phyloP scores from a whole-genome alignment of 2,113 vertebrate species.

The Agelaius phoeniceus region DNA sequence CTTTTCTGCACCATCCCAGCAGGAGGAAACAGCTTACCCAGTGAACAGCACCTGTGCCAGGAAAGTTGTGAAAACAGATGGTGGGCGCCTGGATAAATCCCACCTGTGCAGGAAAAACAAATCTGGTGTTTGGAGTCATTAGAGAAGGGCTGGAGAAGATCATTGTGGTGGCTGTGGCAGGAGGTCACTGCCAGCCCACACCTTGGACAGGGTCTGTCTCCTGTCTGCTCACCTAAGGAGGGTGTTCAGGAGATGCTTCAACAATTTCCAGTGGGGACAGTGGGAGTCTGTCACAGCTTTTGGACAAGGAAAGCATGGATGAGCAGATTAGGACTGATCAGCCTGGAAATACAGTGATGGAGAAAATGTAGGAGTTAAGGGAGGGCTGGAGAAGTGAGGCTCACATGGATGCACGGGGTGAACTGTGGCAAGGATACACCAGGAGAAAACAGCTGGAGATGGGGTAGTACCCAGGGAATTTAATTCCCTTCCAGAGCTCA shows the following conservation, averaged over 20 bases:
- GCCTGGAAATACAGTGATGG: not conserved
- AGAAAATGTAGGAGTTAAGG: not conserved
- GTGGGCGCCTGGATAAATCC: not conserved
- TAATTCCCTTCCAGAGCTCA: not conserved
- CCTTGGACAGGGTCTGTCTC: not conserved
- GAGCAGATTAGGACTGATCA: not conserved
- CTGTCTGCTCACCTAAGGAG: not conserved
- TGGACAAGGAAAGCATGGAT: not conserved
- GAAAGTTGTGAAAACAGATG: not conserved
- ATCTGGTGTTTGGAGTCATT: not conserved
- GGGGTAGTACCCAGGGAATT: not conserved
- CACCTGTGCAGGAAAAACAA: not conserved
- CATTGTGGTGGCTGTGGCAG: rapidly evolving
- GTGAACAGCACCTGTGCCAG: not conserved
- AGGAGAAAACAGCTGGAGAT: not conserved
- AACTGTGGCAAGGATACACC: not conserved
- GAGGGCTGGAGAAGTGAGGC: not conserved
- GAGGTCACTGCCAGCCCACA: not conserved
- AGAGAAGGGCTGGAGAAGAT: not conserved
- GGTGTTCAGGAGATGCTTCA: not conserved
- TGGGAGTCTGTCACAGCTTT: not conserved
- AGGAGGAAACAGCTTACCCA: not conserved
- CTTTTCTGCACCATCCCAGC: not conserved
- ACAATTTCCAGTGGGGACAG: not conserved
- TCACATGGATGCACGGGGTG: not conserved